Evolutionary conservation across 53 echinoderm and acorn worm species (phyloP).

Genomic region (Temnopleurus reevesii): DNA sequence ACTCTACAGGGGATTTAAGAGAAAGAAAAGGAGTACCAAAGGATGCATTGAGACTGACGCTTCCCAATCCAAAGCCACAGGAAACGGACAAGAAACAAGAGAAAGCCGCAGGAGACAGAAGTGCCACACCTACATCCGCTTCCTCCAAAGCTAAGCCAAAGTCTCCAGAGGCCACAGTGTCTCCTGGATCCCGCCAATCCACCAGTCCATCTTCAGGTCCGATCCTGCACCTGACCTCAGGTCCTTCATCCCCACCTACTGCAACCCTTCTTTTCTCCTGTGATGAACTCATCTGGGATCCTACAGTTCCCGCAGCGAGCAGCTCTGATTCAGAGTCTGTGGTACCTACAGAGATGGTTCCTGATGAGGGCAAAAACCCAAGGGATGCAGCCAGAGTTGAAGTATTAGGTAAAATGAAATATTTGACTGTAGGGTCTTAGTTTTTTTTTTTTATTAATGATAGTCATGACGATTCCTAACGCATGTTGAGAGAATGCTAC

Average conservation of each 20-base stretch:
- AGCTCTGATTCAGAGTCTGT: conserved; percentile 44
- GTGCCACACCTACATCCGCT: not conserved
- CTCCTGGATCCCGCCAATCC: conserved; percentile 34
- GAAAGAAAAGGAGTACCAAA: conserved; percentile 36
- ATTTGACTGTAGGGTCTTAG: too few species aligned
- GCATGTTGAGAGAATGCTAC: too few species aligned
- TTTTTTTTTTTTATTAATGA: too few species aligned
- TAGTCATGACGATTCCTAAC: too few species aligned
- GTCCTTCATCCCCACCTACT: conserved; percentile 75
- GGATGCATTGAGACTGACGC: conserved; percentile 1
- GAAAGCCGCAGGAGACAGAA: not conserved
- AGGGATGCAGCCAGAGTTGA: conserved; percentile 27
- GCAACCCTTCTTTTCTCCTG: conserved; percentile 79
- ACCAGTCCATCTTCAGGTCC: conserved; percentile 50
- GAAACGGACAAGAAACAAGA: not conserved
- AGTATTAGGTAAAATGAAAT: not conserved
- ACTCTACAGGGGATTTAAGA: not conserved
- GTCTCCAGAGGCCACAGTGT: conserved; percentile 44
- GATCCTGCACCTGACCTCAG: conserved; percentile 55
- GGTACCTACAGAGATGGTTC: conserved; percentile 24
- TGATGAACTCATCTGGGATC: conserved; percentile 67
- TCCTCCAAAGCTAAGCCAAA: conserved; percentile 1
- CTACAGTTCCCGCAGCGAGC: conserved; percentile 1
- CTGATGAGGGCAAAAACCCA: conserved; percentile 43
- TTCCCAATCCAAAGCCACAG: not conserved